phyloP scores from a whole-genome alignment of 2,113 vertebrate species.

The Psophia crepitans region DNA sequence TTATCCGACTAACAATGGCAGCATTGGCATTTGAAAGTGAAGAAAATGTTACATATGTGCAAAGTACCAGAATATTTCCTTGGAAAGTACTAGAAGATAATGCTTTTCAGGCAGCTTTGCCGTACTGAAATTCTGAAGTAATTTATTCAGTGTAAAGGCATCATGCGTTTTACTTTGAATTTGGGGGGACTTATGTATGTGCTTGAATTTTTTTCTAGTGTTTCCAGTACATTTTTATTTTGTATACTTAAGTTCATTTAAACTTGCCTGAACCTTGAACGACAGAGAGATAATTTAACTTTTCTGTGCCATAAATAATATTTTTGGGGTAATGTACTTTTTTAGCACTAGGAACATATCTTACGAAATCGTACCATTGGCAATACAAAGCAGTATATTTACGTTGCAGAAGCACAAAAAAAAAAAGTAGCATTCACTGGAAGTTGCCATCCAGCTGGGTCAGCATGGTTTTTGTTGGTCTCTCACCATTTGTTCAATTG shows the following conservation, averaged over 20 bases:
- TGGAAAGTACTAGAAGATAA: conserved; percentile 36
- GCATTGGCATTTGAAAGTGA: conserved; percentile 57
- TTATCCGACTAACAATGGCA: conserved; percentile 63
- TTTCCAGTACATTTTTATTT: conserved; percentile 76
- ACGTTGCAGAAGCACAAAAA: conserved; percentile 74
- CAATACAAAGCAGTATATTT: conserved; percentile 67
- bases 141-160: conserved; percentile 66
- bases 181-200: conserved; percentile 53
- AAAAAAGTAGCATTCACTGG: conserved; percentile 64
- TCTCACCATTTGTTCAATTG: conserved; percentile 64
- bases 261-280: conserved; percentile 72
- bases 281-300: conserved; percentile 73
- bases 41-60: conserved; percentile 54
- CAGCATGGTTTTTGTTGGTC: conserved; percentile 62
- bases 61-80: conserved; percentile 58
- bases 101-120: conserved; percentile 56
- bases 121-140: conserved; percentile 42
- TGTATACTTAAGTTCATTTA: conserved; percentile 74
- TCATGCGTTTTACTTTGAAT: conserved; percentile 55
- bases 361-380: conserved; percentile 42
- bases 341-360: conserved; percentile 71
- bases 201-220: conserved; percentile 75
- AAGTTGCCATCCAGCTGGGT: conserved; percentile 59
- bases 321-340: conserved; percentile 79
- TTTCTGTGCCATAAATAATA: conserved; percentile 79